Conservation (phyloP, 2,113 vertebrate genomes). For the Passer domesticus region DNA sequence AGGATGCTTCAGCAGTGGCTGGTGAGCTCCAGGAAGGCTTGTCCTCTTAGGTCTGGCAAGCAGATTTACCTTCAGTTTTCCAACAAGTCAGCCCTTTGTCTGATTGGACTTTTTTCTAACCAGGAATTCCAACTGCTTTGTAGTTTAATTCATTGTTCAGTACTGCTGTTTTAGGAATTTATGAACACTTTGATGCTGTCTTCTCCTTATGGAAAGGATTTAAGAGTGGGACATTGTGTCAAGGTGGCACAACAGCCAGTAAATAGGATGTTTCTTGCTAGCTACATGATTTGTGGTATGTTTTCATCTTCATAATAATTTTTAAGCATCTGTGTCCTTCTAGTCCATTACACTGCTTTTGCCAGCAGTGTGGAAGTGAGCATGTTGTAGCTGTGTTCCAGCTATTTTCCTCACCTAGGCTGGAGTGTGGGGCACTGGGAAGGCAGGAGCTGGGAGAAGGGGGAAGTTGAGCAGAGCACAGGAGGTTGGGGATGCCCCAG, state of each 20-base stretch:
- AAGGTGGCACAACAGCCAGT: neutral
- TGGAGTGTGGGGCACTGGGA: accelerated
- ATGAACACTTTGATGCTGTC: slow-evolving; percentile 24
- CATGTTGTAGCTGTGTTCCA: neutral
- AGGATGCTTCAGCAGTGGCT: neutral
- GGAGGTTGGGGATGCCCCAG: neutral
- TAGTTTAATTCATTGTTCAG: slow-evolving; percentile 7
- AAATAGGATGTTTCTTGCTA: neutral
- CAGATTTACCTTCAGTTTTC: slow-evolving; percentile 32
- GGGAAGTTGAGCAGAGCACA: neutral
- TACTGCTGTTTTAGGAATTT: neutral
- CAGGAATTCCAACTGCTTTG: slow-evolving; percentile 24
- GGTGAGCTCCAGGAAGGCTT: neutral
- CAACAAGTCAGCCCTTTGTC: neutral
- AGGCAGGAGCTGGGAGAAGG: neutral
- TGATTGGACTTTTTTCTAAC: neutral
- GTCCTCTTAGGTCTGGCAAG: neutral
- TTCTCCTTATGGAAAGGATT: neutral
- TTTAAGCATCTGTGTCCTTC: neutral
- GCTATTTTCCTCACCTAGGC: neutral
- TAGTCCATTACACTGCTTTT: neutral
- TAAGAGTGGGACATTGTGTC: neutral
- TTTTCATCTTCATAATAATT: neutral
- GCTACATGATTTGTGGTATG: neutral
- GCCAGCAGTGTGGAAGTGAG: neutral